phyloP scores from a whole-genome alignment of 2,888 invertebrate genomes.

The Leptinotarsa rubiginosa region DNA sequence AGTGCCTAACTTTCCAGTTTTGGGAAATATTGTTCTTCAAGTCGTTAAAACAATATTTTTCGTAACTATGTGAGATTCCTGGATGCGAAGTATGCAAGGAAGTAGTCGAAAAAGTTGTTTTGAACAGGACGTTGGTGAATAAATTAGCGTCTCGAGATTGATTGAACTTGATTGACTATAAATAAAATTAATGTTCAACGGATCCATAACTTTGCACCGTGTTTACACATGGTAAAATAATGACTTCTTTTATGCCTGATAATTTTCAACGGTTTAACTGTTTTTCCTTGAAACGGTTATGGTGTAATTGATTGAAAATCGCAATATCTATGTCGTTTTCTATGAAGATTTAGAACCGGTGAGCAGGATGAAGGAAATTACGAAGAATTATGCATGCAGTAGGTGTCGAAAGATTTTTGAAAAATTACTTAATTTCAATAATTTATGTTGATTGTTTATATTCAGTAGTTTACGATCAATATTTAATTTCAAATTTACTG shows the following conservation, averaged over 20 bases:
- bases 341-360: background rate
- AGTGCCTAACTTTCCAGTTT: no score
- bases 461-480: background rate
- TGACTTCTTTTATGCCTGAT: slow-evolving; percentile 11
- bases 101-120: background rate
- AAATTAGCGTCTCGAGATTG: background rate
- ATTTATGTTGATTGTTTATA: background rate
- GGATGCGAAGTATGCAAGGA: background rate
- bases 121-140: background rate
- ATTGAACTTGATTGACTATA: slow-evolving; percentile 7
- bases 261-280: slow-evolving; percentile 14
- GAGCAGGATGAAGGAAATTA: background rate
- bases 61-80: background rate
- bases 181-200: slow-evolving; percentile 6
- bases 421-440: background rate
- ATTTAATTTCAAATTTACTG: background rate
- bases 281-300: slow-evolving; percentile 11
- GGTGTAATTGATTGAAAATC: background rate
- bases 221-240: background rate
- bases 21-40: no score
- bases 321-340: background rate
- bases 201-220: slow-evolving; percentile 12
- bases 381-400: background rate
- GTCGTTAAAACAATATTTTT: no score
- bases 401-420: background rate